Conservation (phyloP, 1,140 invertebrate species). For the Drosophila seguyi region DNA sequence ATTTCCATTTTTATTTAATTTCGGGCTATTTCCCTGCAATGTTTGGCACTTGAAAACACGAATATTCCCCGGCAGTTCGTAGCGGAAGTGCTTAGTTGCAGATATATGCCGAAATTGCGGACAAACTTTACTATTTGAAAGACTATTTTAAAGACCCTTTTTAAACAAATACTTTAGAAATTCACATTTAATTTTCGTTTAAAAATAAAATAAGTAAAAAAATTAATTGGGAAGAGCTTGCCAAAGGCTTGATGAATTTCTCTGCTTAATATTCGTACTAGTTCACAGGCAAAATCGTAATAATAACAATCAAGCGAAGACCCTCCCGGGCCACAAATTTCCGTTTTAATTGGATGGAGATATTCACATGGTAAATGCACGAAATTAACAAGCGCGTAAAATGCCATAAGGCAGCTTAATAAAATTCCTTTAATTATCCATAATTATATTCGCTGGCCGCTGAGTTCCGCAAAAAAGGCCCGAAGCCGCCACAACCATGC, state of each 20-base stretch:
- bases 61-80: constrained; percentile 13
- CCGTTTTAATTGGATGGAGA: constrained; percentile 28
- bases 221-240: background rate
- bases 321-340: constrained; percentile 12
- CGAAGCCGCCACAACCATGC: constrained; percentile 5
- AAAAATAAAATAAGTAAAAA: background rate
- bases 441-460: constrained; percentile 56
- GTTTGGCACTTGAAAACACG: constrained; percentile 48
- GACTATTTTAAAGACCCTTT: too few relatives aligned
- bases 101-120: constrained; percentile 9
- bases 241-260: constrained; percentile 18
- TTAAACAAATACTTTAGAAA: background rate
- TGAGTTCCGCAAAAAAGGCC: constrained; percentile 62
- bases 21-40: constrained; percentile 35
- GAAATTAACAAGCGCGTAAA: constrained; percentile 66
- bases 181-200: background rate
- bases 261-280: constrained; percentile 12
- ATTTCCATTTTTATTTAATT: constrained; percentile 53
- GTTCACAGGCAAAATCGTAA: constrained; percentile 15
- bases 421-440: constrained; percentile 69
- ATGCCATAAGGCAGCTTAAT: constrained; percentile 53
- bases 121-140: constrained; percentile 1
- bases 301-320: constrained; percentile 11
- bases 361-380: constrained; percentile 55
- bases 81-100: constrained; percentile 34